Evolutionary conservation across 2,797 vertebrate genomes (phyloP).

Genomic region (Acanthurus tractus): DNA sequence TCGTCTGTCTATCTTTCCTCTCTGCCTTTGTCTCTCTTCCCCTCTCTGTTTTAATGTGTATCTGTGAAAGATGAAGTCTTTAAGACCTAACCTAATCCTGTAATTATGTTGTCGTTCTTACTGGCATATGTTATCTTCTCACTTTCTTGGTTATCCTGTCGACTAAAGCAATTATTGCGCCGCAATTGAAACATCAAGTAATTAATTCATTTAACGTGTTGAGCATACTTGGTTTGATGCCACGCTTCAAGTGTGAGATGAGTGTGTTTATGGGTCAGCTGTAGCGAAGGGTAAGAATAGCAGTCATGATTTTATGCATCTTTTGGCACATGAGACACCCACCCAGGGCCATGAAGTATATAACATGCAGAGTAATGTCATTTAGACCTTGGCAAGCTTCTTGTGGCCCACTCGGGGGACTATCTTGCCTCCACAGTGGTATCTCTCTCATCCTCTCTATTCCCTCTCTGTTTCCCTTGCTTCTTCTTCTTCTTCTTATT

Average conservation of each 20-base stretch:
- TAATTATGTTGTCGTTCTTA: conserved; percentile 83
- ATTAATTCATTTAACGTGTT: conserved; percentile 93
- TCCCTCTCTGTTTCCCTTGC: conserved; percentile 59
- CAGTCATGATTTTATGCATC: conserved; percentile 82
- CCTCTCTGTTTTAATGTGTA: conserved; percentile 36
- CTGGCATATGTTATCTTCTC: conserved; percentile 85
- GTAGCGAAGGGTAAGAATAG: conserved; percentile 88
- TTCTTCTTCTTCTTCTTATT: conserved; percentile 59
- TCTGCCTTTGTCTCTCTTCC: conserved; percentile 12
- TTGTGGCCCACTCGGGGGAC: conserved; percentile 79
- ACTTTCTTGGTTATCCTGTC: conserved; percentile 76
- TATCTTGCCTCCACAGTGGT: conserved; percentile 74
- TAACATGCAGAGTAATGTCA: conserved; percentile 84
- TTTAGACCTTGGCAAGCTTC: conserved; percentile 85
- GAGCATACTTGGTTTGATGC: conserved; percentile 90
- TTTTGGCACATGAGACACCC: conserved; percentile 79
- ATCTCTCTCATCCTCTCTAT: conserved; percentile 67
- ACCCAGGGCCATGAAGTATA: conserved; percentile 81
- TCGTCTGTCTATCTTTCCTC: conserved; percentile 1
- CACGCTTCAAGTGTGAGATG: conserved; percentile 75
- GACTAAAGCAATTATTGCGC: conserved; percentile 83
- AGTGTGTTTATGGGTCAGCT: conserved; percentile 88
- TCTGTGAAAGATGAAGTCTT: conserved; percentile 72
- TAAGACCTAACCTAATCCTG: conserved; percentile 81
- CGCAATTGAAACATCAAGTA: conserved; percentile 91